Percentiles rank a stretch among this genome's conserved stretches.
phyloP scores from a whole-genome alignment of 2,113 vertebrate genomes.

The Malurus elegans region DNA sequence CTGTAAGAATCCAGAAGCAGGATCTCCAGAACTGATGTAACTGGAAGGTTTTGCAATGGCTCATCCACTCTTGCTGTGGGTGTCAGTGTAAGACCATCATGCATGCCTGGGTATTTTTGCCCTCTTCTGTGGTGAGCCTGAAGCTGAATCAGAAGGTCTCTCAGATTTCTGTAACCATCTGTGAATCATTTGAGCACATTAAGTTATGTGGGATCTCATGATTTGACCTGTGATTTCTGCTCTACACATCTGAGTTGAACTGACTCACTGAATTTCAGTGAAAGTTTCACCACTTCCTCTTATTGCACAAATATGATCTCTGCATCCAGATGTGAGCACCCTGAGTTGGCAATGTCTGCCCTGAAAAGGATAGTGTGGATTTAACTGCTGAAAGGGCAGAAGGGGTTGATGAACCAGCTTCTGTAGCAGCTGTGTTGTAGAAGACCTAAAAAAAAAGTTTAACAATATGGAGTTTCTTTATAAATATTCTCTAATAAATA shows the following conservation, averaged over 20 bases:
- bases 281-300: background rate
- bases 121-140: background rate
- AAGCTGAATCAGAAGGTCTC: background rate
- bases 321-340: background rate
- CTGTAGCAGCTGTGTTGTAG: background rate
- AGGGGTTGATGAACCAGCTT: background rate
- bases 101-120: background rate
- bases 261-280: background rate
- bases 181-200: background rate
- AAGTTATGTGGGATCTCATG: background rate
- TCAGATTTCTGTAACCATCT: background rate
- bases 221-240: background rate
- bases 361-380: background rate
- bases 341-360: background rate
- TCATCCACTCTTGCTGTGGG: accelerated
- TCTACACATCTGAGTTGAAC: background rate
- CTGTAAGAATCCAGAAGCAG: background rate
- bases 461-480: background rate
- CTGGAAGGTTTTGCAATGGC: background rate
- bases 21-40: background rate
- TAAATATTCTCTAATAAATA: background rate
- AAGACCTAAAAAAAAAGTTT: background rate
- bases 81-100: background rate
- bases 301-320: background rate
- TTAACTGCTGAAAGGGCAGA: background rate